Evolutionary conservation across 37 sponge, comb jelly and placozoan genomes (phyloP).

Genomic region (Agelas oroides): DNA sequence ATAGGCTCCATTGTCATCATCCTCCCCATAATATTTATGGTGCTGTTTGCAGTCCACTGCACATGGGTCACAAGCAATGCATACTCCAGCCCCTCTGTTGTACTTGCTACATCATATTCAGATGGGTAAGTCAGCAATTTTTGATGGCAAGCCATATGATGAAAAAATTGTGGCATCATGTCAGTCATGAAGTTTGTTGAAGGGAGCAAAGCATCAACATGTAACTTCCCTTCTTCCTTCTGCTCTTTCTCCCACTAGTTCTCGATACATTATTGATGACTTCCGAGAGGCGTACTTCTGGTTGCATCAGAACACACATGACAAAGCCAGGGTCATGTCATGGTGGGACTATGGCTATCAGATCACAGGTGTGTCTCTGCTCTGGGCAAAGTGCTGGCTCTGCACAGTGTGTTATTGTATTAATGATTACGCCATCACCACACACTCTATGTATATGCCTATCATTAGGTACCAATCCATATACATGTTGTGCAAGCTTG

Average conservation of each 20-base stretch:
- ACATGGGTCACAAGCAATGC: conserved; percentile 98
- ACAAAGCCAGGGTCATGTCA: conserved; percentile 96
- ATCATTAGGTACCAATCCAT: too few species aligned
- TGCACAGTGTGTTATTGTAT: too few species aligned
- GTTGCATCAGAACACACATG: conserved; percentile 97
- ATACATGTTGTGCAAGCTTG: too few species aligned
- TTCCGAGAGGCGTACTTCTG: conserved; percentile 99
- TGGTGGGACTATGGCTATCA: conserved; percentile 99
- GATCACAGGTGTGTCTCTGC: conserved; percentile 90
- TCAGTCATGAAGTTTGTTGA: too few species aligned
- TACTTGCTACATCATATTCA: conserved; percentile 81
- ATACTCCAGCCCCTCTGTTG: conserved; percentile 97
- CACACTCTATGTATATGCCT: too few species aligned
- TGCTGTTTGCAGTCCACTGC: conserved; percentile 97
- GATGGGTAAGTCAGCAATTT: conserved; percentile 88
- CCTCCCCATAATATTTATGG: conserved; percentile 84
- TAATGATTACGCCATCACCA: too few species aligned
- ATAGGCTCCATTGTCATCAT: conserved; percentile 81
- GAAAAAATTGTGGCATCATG: too few species aligned
- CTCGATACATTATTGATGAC: conserved; percentile 96
- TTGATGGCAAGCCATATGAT: conserved; percentile 75
- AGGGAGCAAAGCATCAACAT: too few species aligned
- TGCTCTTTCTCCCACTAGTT: conserved; percentile 33
- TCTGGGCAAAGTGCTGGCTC: too few species aligned
- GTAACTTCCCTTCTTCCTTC: too few species aligned